Percentiles rank a stretch among this genome's conserved stretches.
phyloP scores from a whole-genome alignment of 2,888 invertebrate genomes.

The Carterocephalus palaemon region DNA sequence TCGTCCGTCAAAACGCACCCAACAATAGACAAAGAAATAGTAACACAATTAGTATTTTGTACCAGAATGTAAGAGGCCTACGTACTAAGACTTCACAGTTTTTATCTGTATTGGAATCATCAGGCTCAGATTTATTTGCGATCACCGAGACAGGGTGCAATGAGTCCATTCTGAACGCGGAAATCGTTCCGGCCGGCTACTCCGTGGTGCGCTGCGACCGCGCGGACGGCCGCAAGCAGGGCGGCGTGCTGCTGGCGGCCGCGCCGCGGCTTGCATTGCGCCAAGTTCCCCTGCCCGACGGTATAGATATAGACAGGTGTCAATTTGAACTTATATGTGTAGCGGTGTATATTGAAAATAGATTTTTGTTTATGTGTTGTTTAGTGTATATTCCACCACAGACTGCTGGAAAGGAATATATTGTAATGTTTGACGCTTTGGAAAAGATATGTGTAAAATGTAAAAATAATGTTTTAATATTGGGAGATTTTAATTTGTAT shows the following conservation, averaged over 20 bases:
- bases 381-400: slow-evolving; percentile 32
- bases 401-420: too few relatives aligned
- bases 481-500: too few relatives aligned
- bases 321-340: slow-evolving; percentile 27
- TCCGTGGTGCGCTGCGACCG: slow-evolving; percentile 24
- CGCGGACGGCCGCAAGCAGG: too few relatives aligned
- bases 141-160: slow-evolving; percentile 32
- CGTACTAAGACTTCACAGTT: slow-evolving; percentile 20
- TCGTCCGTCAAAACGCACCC: background rate
- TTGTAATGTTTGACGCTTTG: too few relatives aligned
- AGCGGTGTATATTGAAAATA: background rate
- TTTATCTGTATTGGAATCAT: slow-evolving; percentile 10
- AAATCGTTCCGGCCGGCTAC: slow-evolving; percentile 14
- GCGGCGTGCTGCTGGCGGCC: slow-evolving; percentile 27
- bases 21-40: too few relatives aligned
- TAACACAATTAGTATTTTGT: background rate
- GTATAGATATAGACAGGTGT: slow-evolving; percentile 20
- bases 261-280: slow-evolving; percentile 26
- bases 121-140: slow-evolving; percentile 29
- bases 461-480: too few relatives aligned
- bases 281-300: slow-evolving; percentile 13
- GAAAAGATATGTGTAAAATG: too few relatives aligned
- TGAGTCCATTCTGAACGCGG: slow-evolving; percentile 7
- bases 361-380: slow-evolving; percentile 24
- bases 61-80: slow-evolving; percentile 17